Evolutionary conservation across 2,888 invertebrate species (phyloP).

Genomic region (Eumerus sabulonum): DNA sequence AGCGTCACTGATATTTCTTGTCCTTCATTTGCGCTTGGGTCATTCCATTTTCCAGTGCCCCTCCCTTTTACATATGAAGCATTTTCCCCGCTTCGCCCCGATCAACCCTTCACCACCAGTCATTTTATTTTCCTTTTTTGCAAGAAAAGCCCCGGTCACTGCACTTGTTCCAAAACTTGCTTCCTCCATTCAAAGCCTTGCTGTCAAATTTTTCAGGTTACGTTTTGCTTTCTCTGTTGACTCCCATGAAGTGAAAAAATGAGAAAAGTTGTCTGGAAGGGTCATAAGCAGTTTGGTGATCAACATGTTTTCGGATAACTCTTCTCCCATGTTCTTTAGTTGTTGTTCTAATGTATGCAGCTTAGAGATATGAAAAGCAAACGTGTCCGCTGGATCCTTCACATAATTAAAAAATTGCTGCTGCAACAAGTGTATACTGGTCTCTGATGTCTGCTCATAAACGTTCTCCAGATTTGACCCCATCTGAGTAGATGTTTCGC

Average conservation of each 20-base stretch:
- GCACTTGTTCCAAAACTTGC: conserved; percentile 26
- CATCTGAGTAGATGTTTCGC: conserved; percentile 56
- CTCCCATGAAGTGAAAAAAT: conserved; percentile 69
- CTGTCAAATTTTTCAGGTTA: conserved; percentile 69
- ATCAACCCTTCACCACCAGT: neutral
- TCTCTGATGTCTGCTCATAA: conserved; percentile 73
- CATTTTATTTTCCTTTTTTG: conserved; percentile 15
- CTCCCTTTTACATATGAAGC: conserved; percentile 12
- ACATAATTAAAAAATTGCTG: conserved; percentile 68
- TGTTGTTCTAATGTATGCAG: conserved; percentile 43
- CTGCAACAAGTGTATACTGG: conserved; percentile 73
- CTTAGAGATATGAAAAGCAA: conserved; percentile 62
- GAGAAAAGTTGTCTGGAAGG: conserved; percentile 70
- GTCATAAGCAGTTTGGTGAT: conserved; percentile 70
- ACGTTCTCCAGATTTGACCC: conserved; percentile 63
- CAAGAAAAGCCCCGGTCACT: conserved; percentile 10
- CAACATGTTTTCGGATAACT: conserved; percentile 60
- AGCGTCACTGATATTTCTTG: conserved; percentile 1
- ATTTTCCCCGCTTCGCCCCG: neutral
- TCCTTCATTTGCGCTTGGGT: neutral
- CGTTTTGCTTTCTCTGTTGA: conserved; percentile 67
- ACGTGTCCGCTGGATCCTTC: conserved; percentile 13
- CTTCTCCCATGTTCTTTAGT: conserved; percentile 59
- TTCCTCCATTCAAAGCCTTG: conserved; percentile 69
- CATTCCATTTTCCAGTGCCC: conserved; percentile 18